Evolutionary conservation across 2,888 invertebrate species (phyloP), one percentile per base, ranked within the genome.

Genomic region (Eupithecia subumbrata): DNA sequence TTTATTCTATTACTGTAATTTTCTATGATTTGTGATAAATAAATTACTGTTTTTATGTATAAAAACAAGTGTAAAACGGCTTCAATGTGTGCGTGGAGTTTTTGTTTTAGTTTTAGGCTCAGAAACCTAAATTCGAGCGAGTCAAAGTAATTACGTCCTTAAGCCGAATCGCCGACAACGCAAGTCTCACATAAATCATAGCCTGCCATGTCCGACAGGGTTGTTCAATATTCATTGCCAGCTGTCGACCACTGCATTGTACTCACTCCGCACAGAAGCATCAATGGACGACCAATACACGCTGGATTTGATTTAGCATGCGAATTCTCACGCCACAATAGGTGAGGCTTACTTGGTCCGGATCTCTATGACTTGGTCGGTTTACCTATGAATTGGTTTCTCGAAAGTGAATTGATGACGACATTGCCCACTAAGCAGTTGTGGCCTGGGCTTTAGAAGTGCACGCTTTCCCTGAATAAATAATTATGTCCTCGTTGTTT

Each of bases 221-320:
- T 74, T 63, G 79, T 74, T 76, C 73, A 75, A 74, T 79, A 77
- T 76, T 74, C 79, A 77, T 73, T 69, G 76, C 66, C 52, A 63
- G 67, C 52, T 71, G 73, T 71, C 69, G 48, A 73, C 73, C 16
- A 48, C 52, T 48, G 68, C 70, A 71, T 75, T 77, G 75, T 75
- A 56, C 69, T 14, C 30, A 37, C 69, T n/a, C 70, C 70, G 70
- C 22, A 74, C 70, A 69, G 43, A 68, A 9, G 63, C 78, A 4
- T 81, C 83, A 84, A 82, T 83, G 81, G 80, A 77, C 69, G 43
- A 80, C 78, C 81, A 83, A 85, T 84, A 81, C 64, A 71, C 64
- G 85, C 86, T 85, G 78, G 85, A 84, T 86, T 86, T 88, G 89
- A 88, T 89, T 87, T 87, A 76, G 85, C 83, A 83, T 69, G 52